Base-by-base conservation (phyloP, 2,797 vertebrate genomes). In the Percopsis omiscomaycus region DNA sequence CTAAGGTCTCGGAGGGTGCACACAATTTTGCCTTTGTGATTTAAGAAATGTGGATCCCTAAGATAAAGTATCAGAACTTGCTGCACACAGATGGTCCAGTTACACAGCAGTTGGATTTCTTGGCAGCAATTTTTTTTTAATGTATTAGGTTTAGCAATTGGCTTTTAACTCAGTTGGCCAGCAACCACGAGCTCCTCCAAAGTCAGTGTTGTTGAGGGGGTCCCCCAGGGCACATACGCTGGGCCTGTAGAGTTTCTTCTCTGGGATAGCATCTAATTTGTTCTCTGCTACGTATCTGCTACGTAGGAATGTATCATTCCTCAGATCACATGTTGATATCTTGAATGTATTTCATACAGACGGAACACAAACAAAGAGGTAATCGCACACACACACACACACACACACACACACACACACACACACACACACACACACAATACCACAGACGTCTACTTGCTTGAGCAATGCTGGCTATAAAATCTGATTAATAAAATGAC, bases 251-350 rank as follows among this genome's bases (percentile, higher is more conserved):
- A 65, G 65, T 77, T 82, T 79, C 51, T 78, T 73, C 61, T 61
- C 52, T 74, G 54, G 57, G 73, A 78, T 51, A 84, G 73, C 77
- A 74, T 84, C 68, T 70, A 74, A 63, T 84, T 81, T 84, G 77
- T 84, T 79, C 69, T 74, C 30, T 0, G 28, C 64, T 74, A 32
- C 13, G 53, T 29, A 55, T 11, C 28, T 14, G n/a, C 15, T 55
- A 12, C 54, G 14, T 30, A 8, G 55, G 62, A 47, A 80, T 71
- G 73, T 74, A 73, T 67, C 68, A 32, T 77, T 61, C 61, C 48
- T 71, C 55, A 74, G 71, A 77, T 86, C 72, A 50, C 64, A 66
- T 67, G 75, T 71, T 63, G 66, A 5, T 58, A 13, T 5, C 15
- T 4, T 22, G 22, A 45, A 12, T 45, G 5, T 45, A 45, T 12